Percentiles rank a stretch among this genome's conserved stretches.
Conservation (phyloP, 2,888 invertebrate species). For the Corbicula japonica region DNA sequence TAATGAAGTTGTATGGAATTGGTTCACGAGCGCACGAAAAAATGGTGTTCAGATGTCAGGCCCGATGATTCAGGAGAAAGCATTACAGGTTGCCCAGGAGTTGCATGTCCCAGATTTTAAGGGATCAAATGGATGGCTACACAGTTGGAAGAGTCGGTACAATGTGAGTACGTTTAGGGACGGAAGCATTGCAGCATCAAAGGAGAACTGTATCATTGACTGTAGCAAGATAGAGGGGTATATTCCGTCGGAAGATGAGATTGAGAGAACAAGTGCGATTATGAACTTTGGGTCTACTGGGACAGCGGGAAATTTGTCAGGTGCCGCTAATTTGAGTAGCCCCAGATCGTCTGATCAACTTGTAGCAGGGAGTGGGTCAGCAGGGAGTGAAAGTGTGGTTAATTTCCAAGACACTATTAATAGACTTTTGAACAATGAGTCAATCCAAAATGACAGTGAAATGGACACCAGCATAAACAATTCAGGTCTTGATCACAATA, state of each 20-base stretch:
- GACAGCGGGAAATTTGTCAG: too few relatives aligned
- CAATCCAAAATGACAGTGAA: too few relatives aligned
- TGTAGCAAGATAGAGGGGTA: slow-evolving; percentile 29
- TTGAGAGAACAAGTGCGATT: slow-evolving; percentile 14
- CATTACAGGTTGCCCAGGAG: slow-evolving; percentile 37
- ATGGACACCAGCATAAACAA: too few relatives aligned
- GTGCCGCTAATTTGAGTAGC: too few relatives aligned
- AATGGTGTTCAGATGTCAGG: slow-evolving; percentile 43
- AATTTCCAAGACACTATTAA: too few relatives aligned
- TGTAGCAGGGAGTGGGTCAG: too few relatives aligned
- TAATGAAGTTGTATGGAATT: slow-evolving; percentile 42
- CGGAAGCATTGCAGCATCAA: not conserved
- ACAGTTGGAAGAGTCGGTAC: slow-evolving; percentile 45
- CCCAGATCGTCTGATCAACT: too few relatives aligned
- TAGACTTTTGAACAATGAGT: too few relatives aligned
- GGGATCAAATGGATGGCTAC: slow-evolving; percentile 50
- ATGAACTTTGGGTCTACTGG: slow-evolving; percentile 31
- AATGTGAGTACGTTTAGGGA: slow-evolving; percentile 30
- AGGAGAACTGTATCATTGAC: slow-evolving; percentile 26
- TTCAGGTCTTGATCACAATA: too few relatives aligned
- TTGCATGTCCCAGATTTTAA: slow-evolving; percentile 41
- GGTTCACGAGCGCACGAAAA: slow-evolving; percentile 32
- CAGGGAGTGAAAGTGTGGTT: too few relatives aligned
- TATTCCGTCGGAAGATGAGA: not conserved
- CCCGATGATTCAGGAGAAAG: slow-evolving; percentile 50